Evolutionary conservation across 2,888 invertebrate species (phyloP).

Genomic region (Phania funesta): DNA sequence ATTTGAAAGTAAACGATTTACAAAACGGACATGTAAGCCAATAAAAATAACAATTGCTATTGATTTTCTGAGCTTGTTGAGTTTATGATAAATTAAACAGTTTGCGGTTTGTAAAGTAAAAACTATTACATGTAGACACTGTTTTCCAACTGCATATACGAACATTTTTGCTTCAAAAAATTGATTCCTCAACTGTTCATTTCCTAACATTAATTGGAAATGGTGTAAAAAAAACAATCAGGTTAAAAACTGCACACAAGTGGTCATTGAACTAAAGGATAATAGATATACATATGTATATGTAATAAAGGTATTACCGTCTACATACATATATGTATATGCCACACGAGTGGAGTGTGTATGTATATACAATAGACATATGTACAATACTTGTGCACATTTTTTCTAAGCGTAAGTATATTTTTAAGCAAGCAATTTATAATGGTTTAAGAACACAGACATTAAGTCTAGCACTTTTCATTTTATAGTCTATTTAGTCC

Average conservation of each 20-base stretch:
- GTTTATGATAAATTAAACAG: no score
- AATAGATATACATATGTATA: conserved; percentile 2
- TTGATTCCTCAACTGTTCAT: background rate
- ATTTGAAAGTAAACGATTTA: background rate
- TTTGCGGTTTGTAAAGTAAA: no score
- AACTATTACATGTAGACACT: no score
- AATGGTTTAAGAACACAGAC: background rate
- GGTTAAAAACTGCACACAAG: conserved; percentile 22
- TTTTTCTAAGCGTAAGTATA: conserved; percentile 13
- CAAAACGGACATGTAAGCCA: background rate
- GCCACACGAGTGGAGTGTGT: background rate
- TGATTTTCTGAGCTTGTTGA: no score
- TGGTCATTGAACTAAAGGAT: conserved; percentile 66
- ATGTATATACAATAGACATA: background rate
- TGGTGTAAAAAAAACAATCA: conserved; percentile 8
- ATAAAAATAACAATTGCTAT: background rate
- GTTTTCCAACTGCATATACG: no score
- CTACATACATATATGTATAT: background rate
- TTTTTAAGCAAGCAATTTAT: conserved; percentile 12
- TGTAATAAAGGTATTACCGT: background rate
- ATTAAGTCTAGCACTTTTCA: background rate
- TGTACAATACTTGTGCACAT: conserved; percentile 20
- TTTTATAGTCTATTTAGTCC: background rate
- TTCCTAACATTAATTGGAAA: background rate
- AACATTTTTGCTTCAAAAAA: background rate